phyloP scores from a whole-genome alignment of 1,140 invertebrate genomes.

The Drosophila truncata region DNA sequence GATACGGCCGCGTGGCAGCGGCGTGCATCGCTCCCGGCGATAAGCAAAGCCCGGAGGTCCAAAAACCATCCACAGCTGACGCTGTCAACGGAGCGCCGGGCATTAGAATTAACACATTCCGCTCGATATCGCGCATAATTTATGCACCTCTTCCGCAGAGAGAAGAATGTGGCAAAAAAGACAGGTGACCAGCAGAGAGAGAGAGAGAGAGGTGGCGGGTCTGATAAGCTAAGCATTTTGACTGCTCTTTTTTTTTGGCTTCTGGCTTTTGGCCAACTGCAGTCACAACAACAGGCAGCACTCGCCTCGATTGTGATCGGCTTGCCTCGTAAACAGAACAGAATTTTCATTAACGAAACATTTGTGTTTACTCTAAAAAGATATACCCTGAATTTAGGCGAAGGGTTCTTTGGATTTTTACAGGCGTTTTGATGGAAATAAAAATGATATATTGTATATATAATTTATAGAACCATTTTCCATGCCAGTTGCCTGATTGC shows the following conservation, averaged over 20 bases:
- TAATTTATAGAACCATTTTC: too few relatives aligned
- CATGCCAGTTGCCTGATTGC: too few relatives aligned
- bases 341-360: constrained; percentile 45
- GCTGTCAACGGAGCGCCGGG: constrained; percentile 18
- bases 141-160: constrained; percentile 62
- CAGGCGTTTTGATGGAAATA: background rate
- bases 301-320: constrained; percentile 3
- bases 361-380: constrained; percentile 26
- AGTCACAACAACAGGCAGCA: constrained; percentile 9
- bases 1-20: constrained; percentile 25
- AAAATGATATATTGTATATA: too few relatives aligned
- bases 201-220: background rate
- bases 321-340: constrained; percentile 25
- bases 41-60: constrained; percentile 30
- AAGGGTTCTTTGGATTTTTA: background rate
- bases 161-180: background rate
- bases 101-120: constrained; percentile 42
- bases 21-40: constrained; percentile 23
- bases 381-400: constrained; percentile 1
- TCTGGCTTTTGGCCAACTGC: constrained; percentile 59
- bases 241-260: constrained; percentile 7
- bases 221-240: constrained; percentile 27
- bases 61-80: constrained; percentile 3
- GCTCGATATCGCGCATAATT: constrained; percentile 59
- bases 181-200: background rate